Evolutionary conservation across 30 jellyfish, hydroid and myxozoan species (phyloP), one percentile per base, ranked within the genome.

Genomic region (Haliclystus octoradiatus): DNA sequence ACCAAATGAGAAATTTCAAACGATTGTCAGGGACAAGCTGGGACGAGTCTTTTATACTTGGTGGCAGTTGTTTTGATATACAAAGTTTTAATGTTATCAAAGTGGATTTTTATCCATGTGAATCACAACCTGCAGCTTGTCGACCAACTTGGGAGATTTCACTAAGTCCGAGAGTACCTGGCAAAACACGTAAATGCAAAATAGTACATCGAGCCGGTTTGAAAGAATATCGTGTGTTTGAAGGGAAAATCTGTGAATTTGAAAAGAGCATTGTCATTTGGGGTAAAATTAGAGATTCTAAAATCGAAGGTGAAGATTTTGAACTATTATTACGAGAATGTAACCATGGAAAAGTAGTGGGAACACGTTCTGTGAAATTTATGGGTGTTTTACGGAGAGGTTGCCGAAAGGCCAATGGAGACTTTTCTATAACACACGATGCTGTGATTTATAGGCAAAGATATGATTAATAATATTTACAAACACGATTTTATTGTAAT

Each of bases 221-320:
- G 52, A 63, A 64, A 31, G 83, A 63, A 15, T 30, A 66, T 30
- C 82, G 94, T n/a, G 71, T 69, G 2, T 81, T 81, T 71, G 34
- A 82, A 31, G 94, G 81, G 27, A 72, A 52, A 22, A 73, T 81
- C 49, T 34, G 50, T 26, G 29, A 62, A 30, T 24, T 73, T 33
- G 94, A 73, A 1, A 84, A 67, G 40, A 73, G 62, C 52, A 53
- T 81, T 14, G 33, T 71, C 0, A 66, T 81, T 26, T 81, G 94
- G 94, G 94, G 94, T 51, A 65, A 66, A 19, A 73, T 81, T 13
- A 81, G 73, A 66, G 94, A 81, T 69, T 77, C 65, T 35, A 65
- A 69, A 26, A 65, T 52, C 25, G 94, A 73, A 34, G 94, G 94
- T 2, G 94, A 81, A 32, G 94, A 81, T 70, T 81, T 72, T 52